Evolutionary conservation across 2,113 vertebrate species (phyloP).

Genomic region (Scytalopus superciliaris): DNA sequence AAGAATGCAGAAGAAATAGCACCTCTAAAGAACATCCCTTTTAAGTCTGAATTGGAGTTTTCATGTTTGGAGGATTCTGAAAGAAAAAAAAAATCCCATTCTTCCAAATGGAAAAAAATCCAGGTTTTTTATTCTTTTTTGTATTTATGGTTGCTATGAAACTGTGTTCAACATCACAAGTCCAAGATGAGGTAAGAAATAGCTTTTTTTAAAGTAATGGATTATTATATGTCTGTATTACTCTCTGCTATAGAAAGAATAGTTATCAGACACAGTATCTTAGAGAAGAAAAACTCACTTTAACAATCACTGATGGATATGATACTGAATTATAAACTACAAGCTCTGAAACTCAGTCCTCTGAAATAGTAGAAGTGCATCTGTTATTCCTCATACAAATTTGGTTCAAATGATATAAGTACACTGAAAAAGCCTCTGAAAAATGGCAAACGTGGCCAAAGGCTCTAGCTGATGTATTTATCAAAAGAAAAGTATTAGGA

Average conservation of each 20-base stretch:
- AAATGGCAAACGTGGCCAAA: not conserved
- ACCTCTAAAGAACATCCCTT: not conserved
- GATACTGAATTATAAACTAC: not conserved
- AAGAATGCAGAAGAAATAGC: constrained; percentile 34
- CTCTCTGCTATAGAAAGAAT: not conserved
- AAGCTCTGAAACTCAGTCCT: not conserved
- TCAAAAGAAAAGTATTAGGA: not conserved
- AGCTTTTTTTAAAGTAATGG: not conserved
- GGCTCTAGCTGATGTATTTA: not conserved
- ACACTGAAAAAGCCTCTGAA: not conserved
- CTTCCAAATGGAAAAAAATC: constrained; percentile 45
- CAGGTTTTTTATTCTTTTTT: not conserved
- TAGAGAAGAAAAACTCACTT: not conserved
- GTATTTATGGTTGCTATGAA: not conserved
- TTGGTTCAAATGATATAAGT: not conserved
- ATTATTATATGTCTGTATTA: not conserved
- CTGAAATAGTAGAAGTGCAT: not conserved
- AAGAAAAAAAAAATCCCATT: not conserved
- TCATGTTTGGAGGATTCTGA: not conserved
- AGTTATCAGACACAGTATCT: not conserved
- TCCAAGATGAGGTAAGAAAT: constrained; percentile 68
- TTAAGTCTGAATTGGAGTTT: not conserved
- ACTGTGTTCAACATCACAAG: not conserved
- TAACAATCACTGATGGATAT: not conserved
- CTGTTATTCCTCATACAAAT: not conserved